A percentile compares a stretch with the other conserved stretches of the same genome.
phyloP scores from a whole-genome alignment of 2,888 invertebrate species.

The Beris chalybata region DNA sequence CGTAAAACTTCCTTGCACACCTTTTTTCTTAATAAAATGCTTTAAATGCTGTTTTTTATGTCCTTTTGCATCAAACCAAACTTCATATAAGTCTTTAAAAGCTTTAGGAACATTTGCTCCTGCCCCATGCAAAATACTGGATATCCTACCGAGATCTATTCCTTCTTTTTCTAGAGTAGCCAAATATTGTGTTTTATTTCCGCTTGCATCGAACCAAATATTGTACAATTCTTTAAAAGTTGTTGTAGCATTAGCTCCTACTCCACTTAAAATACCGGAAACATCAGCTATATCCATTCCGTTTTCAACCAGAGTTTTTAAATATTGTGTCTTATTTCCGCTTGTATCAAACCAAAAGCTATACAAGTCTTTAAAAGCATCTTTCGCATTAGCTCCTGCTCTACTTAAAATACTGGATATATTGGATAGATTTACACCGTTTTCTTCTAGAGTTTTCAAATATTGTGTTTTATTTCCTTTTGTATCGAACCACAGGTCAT shows the following conservation, averaged over 20 bases:
- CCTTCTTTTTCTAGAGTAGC: too few species aligned
- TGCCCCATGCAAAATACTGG: constrained; percentile 20
- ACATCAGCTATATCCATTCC: too few species aligned
- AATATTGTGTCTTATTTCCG: constrained; percentile 13
- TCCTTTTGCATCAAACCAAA: constrained; percentile 42
- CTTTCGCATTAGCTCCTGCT: constrained; percentile 36
- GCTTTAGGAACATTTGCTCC: constrained; percentile 41
- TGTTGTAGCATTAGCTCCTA: constrained; percentile 39
- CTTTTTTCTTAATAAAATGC: too few species aligned
- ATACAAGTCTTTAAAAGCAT: constrained; percentile 45
- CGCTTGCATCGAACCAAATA: too few species aligned
- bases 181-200: constrained; percentile 36
- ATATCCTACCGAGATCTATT: constrained; percentile 14
- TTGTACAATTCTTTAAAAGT: too few species aligned
- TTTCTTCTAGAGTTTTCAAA: constrained; percentile 15
- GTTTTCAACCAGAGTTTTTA: background rate
- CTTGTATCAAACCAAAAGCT: constrained; percentile 42
- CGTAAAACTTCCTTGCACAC: too few species aligned
- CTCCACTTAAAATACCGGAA: too few species aligned
- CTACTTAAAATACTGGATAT: constrained; percentile 25
- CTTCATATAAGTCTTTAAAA: constrained; percentile 44
- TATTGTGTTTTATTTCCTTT: constrained; percentile 17
- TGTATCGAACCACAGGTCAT: constrained; percentile 11
- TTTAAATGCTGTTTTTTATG: constrained; percentile 7
- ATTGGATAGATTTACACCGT: constrained; percentile 4